A percentile compares a stretch with the other conserved stretches of the same genome.
These are phyloP conservation scores for Xiphophorus birchmanni DNA, from an alignment of 2,797 vertebrate genomes.

Conservation along the genomic window DNA sequence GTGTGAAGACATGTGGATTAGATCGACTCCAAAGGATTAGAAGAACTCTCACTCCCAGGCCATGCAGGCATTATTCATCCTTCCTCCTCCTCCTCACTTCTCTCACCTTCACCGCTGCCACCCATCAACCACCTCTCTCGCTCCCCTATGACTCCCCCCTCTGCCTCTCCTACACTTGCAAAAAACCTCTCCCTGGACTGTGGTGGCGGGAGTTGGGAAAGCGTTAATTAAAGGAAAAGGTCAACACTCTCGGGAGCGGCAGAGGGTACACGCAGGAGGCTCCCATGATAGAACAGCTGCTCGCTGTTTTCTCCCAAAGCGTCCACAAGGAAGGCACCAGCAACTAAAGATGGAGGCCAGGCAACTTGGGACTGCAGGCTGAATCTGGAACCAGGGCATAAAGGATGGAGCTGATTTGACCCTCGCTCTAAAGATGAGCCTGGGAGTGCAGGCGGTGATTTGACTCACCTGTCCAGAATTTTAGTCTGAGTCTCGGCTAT, in stretches of 20 bases:
- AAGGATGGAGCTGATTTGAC: constrained; percentile 68
- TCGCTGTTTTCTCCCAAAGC: constrained; percentile 57
- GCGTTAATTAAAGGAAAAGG: constrained; percentile 86
- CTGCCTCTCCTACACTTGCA: constrained; percentile 69
- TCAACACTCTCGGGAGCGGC: constrained; percentile 76
- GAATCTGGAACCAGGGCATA: constrained; percentile 62
- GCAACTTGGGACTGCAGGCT: constrained; percentile 50
- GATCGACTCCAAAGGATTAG: constrained; percentile 72
- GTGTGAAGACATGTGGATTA: constrained; percentile 69
- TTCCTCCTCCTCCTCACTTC: constrained; percentile 53
- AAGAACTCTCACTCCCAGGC: constrained; percentile 73
- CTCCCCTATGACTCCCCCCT: constrained; percentile 48
- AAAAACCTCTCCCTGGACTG: constrained; percentile 75
- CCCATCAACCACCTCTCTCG: constrained; percentile 55
- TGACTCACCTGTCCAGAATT: constrained; percentile 71
- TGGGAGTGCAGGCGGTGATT: constrained; percentile 53
- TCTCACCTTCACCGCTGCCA: constrained; percentile 70
- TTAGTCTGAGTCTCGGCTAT: constrained; percentile 53
- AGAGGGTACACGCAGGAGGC: constrained; percentile 66
- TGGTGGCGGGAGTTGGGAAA: constrained; percentile 66
- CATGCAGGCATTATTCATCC: constrained; percentile 78
- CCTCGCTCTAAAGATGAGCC: constrained; percentile 55
- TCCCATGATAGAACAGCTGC: constrained; percentile 78
- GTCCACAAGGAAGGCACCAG: constrained; percentile 47
- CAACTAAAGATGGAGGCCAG: constrained; percentile 52